Base-by-base conservation (phyloP, 1,140 invertebrate genomes). In the Papilio helenus region DNA sequence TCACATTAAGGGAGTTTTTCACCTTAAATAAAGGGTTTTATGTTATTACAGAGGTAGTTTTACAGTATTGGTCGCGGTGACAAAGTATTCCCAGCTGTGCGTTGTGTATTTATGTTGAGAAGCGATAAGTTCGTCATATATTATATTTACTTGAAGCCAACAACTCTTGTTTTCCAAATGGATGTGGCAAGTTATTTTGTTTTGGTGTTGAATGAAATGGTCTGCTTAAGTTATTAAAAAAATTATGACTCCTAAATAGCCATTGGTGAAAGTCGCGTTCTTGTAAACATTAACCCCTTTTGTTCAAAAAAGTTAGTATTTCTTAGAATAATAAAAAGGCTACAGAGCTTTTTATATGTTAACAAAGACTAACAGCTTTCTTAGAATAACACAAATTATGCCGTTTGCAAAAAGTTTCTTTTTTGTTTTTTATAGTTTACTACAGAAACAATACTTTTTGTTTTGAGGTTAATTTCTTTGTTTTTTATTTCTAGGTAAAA, bases 111-210 rank as follows among this genome's bases (percentile, higher is more conserved):
- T 81, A 72, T 80, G 73, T 80, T 74, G 61, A 71, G 79, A 76
- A 65, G 79, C 65, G 82, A 83, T 83, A 82, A 84, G 71, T 82
- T 84, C 65, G 80, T 78, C 80, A 72, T 78, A 76, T 76, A 80
- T 23, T 20, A 74, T 23, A 74, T 74, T 74, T 29, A 74, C 44
- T 29, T 29, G 72, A 74, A 74, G 72, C 12, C 42, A 49, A 20
- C 46, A 72, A 72, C 8, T 20, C 12, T 0, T 1, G 10, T 12
- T 71, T 34, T 39, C 2, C 34, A 7, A 72, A 72, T 44, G 71
- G 71, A 72, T 72, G 71, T n/a, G 71, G 44, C 44, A 46, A 26
- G 20, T 34, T 7, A 29, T 68, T 5, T 29, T 34, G 23, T 29
- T 68, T 29, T 29, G 23, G 79, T 51, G 49, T 51, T n/a, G 72